Base-by-base conservation (phyloP, 2,113 vertebrate genomes). In the Todiramphus chloris region DNA sequence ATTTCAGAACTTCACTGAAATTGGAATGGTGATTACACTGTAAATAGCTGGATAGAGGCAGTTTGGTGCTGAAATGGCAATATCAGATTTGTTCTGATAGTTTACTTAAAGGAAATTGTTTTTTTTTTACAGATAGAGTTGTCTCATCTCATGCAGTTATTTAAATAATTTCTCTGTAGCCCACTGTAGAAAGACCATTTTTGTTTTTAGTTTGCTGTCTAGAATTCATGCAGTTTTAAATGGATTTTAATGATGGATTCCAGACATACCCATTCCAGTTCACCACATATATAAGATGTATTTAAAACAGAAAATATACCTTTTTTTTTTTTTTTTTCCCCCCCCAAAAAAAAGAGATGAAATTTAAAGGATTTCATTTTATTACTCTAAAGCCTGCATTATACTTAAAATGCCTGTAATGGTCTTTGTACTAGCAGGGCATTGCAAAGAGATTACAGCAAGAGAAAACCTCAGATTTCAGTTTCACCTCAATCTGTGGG, bases 81-180 rank as follows among this genome's bases (percentile, higher is more conserved):
- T 87, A 95, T 91, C 83, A 87, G 64, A 81, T 96, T 95, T 90
- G 82, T 96, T 93, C 92, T 93, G 83, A 91, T 96, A 89, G 44
- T 85, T 94, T 84, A 83, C 66, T 86, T 77, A 87, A 91, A 96
- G 89, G 21, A 91, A 96, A 92, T 94, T 78, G 79, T 11, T 85
- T 93, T 95, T 83, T 88, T 77, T 85, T 87, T 79, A 86, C 64
- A 81, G 79, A 90, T 60, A 73, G 48, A 87, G 21, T 50, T 87
- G 39, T 90, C 73, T 90, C 79, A 69, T 89, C 76, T 87, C 60
- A 72, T 75, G 56, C 67, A 81, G 56, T 89, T 93, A 87, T 92
- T 96, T 91, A 94, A 93, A 96, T 90, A 87, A 76, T 82, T 92
- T 91, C 53, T 56, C 76, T 82, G 51, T 93, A 93, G 84, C 21